These are phyloP conservation scores for Megaceryle alcyon DNA, from an alignment of 2,797 vertebrate genomes.

Conservation along the genomic window DNA sequence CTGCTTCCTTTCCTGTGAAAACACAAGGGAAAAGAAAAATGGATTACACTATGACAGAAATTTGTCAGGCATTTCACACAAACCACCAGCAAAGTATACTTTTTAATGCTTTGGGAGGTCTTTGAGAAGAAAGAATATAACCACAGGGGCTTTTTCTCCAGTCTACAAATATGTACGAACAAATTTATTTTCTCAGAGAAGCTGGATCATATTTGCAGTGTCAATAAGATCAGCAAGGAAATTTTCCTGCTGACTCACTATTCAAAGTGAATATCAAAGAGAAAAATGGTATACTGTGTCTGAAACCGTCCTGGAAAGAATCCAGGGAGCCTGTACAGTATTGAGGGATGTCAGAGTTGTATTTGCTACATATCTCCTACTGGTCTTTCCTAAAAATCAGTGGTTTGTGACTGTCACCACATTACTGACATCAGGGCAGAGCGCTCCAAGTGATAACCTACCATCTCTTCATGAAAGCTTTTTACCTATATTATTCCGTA, in stretches of 20 bases:
- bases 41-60: background rate
- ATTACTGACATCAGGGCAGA: background rate
- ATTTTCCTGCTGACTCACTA: conserved; percentile 5
- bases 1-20: conserved; percentile 4
- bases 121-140: background rate
- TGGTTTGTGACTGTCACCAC: background rate
- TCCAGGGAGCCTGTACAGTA: background rate
- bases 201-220: background rate
- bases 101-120: background rate
- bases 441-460: background rate
- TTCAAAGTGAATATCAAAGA: background rate
- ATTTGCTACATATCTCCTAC: background rate
- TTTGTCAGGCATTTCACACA: background rate
- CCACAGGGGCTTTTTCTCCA: background rate
- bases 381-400: background rate
- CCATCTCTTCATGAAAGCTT: background rate
- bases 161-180: background rate
- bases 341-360: background rate
- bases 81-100: background rate
- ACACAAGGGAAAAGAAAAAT: background rate
- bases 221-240: conserved; percentile 37
- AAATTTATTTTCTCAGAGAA: conserved; percentile 23
- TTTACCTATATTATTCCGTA: background rate
- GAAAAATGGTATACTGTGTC: background rate
- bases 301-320: conserved; percentile 3